Base-by-base conservation (phyloP, 1,140 invertebrate species). In the Hyles euphorbiae region DNA sequence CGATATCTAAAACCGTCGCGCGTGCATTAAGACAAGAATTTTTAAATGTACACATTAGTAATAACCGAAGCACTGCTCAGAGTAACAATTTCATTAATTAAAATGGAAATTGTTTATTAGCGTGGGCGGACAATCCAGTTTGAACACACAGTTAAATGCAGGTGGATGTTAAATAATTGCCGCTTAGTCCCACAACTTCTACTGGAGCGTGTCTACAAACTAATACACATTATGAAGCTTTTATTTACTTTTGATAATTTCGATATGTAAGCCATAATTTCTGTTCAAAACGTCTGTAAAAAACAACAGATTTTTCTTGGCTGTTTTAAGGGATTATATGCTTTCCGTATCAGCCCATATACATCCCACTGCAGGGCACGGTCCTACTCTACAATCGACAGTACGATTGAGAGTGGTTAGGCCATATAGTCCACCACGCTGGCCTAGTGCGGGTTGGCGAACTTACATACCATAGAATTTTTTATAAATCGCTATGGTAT, bases 81-180 rank as follows among this genome's bases (percentile, higher is more conserved):
- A 32, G 50, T 34, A 61, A 58, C 56, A 58, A 52, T 60, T 68
- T 68, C 53, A 59, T 71, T 68, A 68, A 67, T 69, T 70, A 61
- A 70, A 67, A 61, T 64, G 57, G 60, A 62, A 61, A 67, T 70
- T 59, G 63, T 56, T 65, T 63, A 64, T 61, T 63, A 54, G 56
- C 63, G 63, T 68, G 45, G 59, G 63, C 60, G 63, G 52, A 32
- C 47, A 58, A 61, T 63, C 61, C 64, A 59, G 61, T 70, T 66
- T 65, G 64, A 68, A 64, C 34, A 46, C 50, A 61, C 49, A 47
- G 33, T 51, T 34, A 34, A 9, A 34, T 52, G 34, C 50, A 52
- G 50, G 34, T 34, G 34, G 50, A 22, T 52, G 34, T 52, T 34
- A 52, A 52, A 51, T 33, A 34, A 34, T 51, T 51, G 22, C 33